phyloP scores from a whole-genome alignment of 2,797 vertebrate genomes.

The Graptemys geographica region DNA sequence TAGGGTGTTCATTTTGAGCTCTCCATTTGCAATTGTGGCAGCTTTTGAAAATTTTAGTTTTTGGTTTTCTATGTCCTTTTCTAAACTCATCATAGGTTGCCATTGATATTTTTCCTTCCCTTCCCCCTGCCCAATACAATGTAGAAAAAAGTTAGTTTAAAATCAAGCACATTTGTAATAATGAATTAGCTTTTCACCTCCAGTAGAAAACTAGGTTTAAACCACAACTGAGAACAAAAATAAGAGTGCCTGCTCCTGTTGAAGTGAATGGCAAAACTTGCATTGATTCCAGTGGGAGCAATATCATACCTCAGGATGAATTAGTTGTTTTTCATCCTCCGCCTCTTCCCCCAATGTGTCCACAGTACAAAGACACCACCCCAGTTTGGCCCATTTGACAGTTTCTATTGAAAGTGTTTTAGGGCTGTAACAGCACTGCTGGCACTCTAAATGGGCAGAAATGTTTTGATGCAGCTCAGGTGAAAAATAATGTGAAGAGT shows the following conservation, averaged over 20 bases:
- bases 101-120: background rate
- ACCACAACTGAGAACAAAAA: background rate
- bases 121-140: background rate
- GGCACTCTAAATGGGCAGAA: background rate
- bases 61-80: slow-evolving; percentile 26
- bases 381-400: background rate
- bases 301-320: background rate
- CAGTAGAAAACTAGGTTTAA: background rate
- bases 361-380: background rate
- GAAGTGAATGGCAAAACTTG: background rate
- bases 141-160: background rate
- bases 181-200: background rate
- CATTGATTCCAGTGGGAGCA: background rate
- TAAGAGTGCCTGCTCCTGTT: background rate
- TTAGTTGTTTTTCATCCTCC: background rate
- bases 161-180: background rate
- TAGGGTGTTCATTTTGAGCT: slow-evolving; percentile 38
- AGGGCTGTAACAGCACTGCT: rapidly evolving
- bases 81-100: slow-evolving; percentile 53
- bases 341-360: rapidly evolving
- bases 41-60: background rate
- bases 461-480: background rate
- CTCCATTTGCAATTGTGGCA: slow-evolving; percentile 21
- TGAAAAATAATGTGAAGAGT: background rate
- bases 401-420: background rate